Evolutionary conservation across 2,797 vertebrate genomes (phyloP).

Genomic region (Girardinus metallicus): DNA sequence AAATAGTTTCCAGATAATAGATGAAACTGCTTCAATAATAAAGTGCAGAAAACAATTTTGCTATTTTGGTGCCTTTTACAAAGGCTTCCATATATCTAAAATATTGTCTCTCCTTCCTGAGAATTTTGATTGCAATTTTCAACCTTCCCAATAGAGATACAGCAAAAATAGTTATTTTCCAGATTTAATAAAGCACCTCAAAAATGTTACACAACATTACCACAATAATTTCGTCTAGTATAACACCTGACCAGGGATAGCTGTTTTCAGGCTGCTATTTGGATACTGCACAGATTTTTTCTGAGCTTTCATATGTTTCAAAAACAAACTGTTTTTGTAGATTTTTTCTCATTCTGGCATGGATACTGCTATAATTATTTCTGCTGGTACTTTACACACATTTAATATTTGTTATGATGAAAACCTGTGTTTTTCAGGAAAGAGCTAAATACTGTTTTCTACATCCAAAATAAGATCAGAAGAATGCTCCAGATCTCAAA

Average conservation of each 20-base stretch:
- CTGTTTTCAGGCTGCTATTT: background rate
- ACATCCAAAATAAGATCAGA: background rate
- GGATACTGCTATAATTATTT: background rate
- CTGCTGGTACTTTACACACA: background rate
- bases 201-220: background rate
- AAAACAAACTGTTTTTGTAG: background rate
- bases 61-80: background rate
- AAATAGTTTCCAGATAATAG: constrained; percentile 38
- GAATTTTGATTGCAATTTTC: background rate
- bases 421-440: background rate
- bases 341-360: background rate
- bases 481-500: background rate
- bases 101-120: background rate
- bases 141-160: background rate
- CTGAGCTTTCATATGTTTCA: background rate
- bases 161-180: background rate
- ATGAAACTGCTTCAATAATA: constrained; percentile 31
- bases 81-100: background rate
- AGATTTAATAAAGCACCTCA: background rate
- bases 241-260: too few relatives aligned
- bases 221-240: background rate
- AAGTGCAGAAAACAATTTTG: constrained; percentile 25
- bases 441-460: background rate
- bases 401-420: background rate
- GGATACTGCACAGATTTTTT: background rate